phyloP scores from a whole-genome alignment of 2,888 invertebrate species.

The Megalurothrips usitatus region DNA sequence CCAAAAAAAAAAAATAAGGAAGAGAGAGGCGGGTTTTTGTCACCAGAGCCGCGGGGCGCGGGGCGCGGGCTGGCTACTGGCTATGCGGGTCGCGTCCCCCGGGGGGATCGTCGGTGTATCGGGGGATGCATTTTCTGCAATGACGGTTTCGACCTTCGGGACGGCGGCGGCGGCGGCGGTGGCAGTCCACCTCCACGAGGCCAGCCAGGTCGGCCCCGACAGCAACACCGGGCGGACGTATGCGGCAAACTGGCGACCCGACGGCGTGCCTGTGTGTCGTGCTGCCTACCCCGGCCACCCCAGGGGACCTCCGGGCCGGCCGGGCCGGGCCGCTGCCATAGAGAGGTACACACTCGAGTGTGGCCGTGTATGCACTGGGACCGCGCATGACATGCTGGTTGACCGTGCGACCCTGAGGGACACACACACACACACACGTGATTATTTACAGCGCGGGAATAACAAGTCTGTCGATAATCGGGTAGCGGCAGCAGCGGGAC shows the following conservation, averaged over 20 bases:
- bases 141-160: no score
- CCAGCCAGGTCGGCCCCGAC: no score
- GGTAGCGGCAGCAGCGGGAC: not conserved
- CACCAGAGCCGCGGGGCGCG: no score
- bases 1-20: no score
- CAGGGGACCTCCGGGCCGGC: not conserved
- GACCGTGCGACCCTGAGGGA: slow-evolving; percentile 5
- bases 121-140: no score
- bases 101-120: no score
- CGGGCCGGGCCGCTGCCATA: not conserved
- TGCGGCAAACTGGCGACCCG: no score
- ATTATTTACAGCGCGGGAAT: not conserved
- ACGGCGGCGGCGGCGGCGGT: no score
- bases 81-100: not conserved
- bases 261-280: not conserved
- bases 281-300: slow-evolving; percentile 6
- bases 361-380: not conserved
- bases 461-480: slow-evolving; percentile 11
- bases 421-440: not conserved
- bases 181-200: no score
- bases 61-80: no score
- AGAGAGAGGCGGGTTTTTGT: no score
- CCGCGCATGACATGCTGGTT: not conserved
- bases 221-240: no score
- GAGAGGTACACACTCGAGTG: not conserved